Percentiles rank a stretch among this genome's conserved stretches.
These are phyloP conservation scores for Gonioctena quinquepunctata DNA, from an alignment of 1,140 invertebrate species.

Conservation along the genomic window DNA sequence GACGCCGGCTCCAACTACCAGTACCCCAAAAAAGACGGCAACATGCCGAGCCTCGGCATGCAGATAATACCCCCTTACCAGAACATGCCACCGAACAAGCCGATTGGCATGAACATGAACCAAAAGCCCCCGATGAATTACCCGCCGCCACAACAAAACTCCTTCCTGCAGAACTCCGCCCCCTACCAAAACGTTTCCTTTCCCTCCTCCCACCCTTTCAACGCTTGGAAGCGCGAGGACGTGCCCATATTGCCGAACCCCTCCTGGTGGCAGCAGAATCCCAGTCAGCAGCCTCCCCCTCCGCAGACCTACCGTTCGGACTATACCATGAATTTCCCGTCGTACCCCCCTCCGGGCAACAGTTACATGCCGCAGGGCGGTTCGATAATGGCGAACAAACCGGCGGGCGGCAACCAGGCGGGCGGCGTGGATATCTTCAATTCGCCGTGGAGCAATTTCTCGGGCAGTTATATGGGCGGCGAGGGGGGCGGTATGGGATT, in stretches of 20 bases:
- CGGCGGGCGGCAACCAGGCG: not conserved
- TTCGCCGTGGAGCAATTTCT: constrained; percentile 32
- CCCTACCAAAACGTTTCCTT: constrained; percentile 24
- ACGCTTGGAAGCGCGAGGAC: constrained; percentile 16
- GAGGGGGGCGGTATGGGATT: constrained; percentile 15
- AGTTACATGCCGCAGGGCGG: not conserved
- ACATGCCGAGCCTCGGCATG: constrained; percentile 14
- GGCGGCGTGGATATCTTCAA: constrained; percentile 30
- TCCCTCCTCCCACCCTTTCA: constrained; percentile 16
- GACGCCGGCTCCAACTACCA: constrained; percentile 28
- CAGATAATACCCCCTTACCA: constrained; percentile 16
- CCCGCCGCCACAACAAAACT: not conserved
- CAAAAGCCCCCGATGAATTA: constrained; percentile 8
- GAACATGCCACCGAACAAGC: constrained; percentile 22
- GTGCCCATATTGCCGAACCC: constrained; percentile 1
- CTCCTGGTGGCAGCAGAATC: constrained; percentile 27
- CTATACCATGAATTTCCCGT: constrained; percentile 4
- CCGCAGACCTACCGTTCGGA: constrained; percentile 24
- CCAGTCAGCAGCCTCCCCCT: not conserved
- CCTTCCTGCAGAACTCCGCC: not conserved
- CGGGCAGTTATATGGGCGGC: constrained; percentile 18
- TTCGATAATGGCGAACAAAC: not conserved
- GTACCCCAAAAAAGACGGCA: constrained; percentile 25
- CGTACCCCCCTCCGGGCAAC: not conserved
- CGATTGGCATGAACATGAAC: constrained; percentile 1